Evolutionary conservation across 2,888 invertebrate species (phyloP), one percentile per base, ranked within the genome.

Genomic region (Eupithecia pulchellata): DNA sequence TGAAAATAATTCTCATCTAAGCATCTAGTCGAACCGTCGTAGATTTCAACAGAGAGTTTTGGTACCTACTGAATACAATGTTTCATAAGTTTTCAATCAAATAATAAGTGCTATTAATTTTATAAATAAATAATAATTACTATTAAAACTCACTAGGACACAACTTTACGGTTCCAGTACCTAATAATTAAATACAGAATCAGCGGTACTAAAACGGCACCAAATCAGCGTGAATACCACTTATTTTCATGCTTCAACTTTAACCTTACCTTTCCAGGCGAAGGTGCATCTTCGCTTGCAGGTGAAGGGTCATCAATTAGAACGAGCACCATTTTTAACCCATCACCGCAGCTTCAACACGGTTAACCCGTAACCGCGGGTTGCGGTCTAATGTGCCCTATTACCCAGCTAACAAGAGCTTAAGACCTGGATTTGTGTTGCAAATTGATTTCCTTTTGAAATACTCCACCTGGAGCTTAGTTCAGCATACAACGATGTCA

Each of bases 231-330:
- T 57, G 6, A 17, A 57, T 57, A 29, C 29, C 57, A 29, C 27
- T 57, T 29, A 57, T 57, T 57, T 29, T 57, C 14, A 29, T 57
- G 17, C 27, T 29, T 57, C 29, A 57, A 29, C 30, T 58, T 32
- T 13, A 61, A 25, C 34, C 34, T 32, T 61, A 32, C 32, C 61
- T 4, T 34, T 61, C 34, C 60, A 32, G 60, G 17, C 29, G 30
- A 29, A 60, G 52, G 9, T 60, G 29, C 29, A 32, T 60, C 60
- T 60, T 29, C 60, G 32, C 25, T 17, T 52, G 69, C 58, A 82
- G 83, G 81, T 84, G 79, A 82, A 80, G 73, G 86, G 83, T 87
- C 84, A 86, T 86, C 88, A 89, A 88, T 89, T 88, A 88, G 87
- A 78, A 75, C 81, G 82, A 85, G 84, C 81, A 82, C 82, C 80